Conservation (phyloP, 2,888 invertebrate genomes). For the Timema podura region DNA sequence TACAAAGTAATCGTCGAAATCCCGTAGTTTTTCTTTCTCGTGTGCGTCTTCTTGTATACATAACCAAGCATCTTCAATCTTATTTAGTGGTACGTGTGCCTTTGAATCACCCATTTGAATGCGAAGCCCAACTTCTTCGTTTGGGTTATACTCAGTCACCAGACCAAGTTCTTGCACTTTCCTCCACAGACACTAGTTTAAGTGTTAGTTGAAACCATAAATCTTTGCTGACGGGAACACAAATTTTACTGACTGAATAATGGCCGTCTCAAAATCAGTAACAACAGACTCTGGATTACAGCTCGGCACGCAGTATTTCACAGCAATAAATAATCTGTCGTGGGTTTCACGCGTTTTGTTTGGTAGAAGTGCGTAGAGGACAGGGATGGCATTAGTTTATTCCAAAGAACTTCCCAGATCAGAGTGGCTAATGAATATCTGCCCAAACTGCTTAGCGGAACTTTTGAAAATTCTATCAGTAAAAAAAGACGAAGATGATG, state of each 20-base stretch:
- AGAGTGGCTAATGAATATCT: too few relatives aligned
- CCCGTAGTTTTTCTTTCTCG: neutral
- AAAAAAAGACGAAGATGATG: too few relatives aligned
- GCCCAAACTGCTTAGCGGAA: too few relatives aligned
- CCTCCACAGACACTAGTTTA: neutral
- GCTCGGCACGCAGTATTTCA: neutral
- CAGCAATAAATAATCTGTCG: too few relatives aligned
- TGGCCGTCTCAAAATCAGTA: too few relatives aligned
- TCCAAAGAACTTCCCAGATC: too few relatives aligned
- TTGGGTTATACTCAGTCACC: neutral
- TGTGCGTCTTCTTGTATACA: neutral
- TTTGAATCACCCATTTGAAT: neutral
- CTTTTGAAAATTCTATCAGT: too few relatives aligned
- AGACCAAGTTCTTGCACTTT: neutral
- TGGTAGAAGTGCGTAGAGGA: slow-evolving; percentile 3
- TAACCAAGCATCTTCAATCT: neutral
- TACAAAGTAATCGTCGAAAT: neutral
- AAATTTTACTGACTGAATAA: neutral
- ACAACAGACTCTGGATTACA: neutral
- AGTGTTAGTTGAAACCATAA: neutral
- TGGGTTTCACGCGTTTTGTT: neutral
- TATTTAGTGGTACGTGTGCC: neutral
- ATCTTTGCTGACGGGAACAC: neutral
- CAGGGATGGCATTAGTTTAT: neutral
- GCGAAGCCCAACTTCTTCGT: neutral